Conservation (phyloP, 2,113 vertebrate species). For the Syrrhaptes paradoxus region DNA sequence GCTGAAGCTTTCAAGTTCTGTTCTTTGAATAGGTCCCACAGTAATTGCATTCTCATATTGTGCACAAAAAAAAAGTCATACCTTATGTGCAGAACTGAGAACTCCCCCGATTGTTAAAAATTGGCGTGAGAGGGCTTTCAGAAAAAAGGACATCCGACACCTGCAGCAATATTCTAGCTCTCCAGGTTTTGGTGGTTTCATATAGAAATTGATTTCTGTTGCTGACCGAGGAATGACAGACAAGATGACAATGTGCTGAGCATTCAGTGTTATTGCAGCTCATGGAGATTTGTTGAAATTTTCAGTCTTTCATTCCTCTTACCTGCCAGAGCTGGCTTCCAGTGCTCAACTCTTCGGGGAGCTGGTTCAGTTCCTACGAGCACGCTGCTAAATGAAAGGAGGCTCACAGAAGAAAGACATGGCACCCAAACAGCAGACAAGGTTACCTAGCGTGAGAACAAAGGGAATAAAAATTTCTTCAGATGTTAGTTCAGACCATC, state of each 20-base stretch:
- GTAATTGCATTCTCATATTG: conserved; percentile 41
- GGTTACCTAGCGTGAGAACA: background rate
- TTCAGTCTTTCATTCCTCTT: conserved; percentile 1
- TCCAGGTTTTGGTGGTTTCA: conserved; percentile 7
- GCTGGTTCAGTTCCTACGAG: background rate
- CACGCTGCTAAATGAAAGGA: conserved; percentile 5
- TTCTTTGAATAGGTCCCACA: conserved; percentile 21
- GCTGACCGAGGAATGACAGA: conserved; percentile 2
- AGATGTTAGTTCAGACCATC: background rate
- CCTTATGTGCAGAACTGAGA: background rate
- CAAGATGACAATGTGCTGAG: conserved; percentile 3
- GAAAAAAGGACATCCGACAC: background rate
- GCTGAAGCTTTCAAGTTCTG: background rate
- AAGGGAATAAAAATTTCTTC: background rate
- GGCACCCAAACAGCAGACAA: background rate
- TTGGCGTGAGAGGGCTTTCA: background rate
- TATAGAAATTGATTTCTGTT: conserved; percentile 50
- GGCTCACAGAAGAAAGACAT: background rate
- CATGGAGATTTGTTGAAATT: conserved; percentile 22
- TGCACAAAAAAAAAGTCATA: background rate
- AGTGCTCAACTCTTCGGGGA: background rate
- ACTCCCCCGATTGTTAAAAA: conserved; percentile 5
- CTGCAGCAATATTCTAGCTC: conserved; percentile 24
- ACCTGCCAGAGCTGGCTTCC: conserved; percentile 7
- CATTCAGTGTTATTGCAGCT: background rate